Percentiles rank a stretch among this genome's conserved stretches.
Conservation (phyloP, 2,113 vertebrate species). For the Himantopus leucocephalus region DNA sequence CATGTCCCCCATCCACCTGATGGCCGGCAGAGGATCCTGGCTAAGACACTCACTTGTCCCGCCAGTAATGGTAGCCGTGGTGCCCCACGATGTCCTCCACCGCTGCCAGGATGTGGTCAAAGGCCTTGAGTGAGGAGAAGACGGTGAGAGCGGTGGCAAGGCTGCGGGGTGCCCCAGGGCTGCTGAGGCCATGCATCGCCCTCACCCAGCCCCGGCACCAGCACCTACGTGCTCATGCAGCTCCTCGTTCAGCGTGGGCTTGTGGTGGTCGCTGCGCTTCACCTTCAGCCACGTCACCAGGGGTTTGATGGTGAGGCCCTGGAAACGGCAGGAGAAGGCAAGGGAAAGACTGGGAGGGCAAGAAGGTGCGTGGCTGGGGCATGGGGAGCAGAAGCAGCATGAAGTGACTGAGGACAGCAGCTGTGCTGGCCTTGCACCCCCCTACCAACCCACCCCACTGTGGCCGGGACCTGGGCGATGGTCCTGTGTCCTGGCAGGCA, state of each 20-base stretch:
- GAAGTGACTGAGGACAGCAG: background rate
- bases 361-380: background rate
- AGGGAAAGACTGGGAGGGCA: slow-evolving; percentile 27
- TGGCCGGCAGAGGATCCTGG: background rate
- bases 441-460: background rate
- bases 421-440: background rate
- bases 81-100: slow-evolving; percentile 96
- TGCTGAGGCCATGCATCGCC: fast-evolving
- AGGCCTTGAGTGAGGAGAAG: slow-evolving; percentile 81
- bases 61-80: slow-evolving; percentile 96
- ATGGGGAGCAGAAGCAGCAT: background rate
- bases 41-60: slow-evolving; percentile 86
- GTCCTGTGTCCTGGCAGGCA: background rate
- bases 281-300: slow-evolving; percentile 96
- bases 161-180: fast-evolving
- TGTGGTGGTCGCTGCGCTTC: slow-evolving; percentile 90
- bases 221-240: slow-evolving; percentile 91
- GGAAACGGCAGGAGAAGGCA: slow-evolving; percentile 34
- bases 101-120: slow-evolving; percentile 95
- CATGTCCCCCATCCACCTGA: background rate
- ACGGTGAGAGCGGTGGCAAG: background rate
- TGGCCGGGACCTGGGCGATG: background rate
- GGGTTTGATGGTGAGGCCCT: slow-evolving; percentile 98
- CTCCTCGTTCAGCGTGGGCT: slow-evolving; percentile 94
- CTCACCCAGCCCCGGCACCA: fast-evolving